A percentile compares a stretch with the other conserved stretches of the same genome.
Conservation (phyloP, 2,888 invertebrate species). For the Plebejus anna region DNA sequence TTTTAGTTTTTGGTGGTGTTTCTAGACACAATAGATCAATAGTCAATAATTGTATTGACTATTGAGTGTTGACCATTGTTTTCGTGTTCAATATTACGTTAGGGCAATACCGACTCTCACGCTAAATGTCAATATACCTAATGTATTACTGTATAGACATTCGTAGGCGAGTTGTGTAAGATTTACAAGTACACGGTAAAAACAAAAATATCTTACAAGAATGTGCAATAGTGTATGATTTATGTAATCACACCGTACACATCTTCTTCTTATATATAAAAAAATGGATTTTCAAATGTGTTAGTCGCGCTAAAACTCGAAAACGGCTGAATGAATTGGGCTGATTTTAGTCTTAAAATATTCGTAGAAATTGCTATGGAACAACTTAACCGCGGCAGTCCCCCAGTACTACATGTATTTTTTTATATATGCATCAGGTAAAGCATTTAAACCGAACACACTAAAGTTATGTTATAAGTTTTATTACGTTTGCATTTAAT, state of each 20-base stretch:
- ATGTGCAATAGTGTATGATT: slow-evolving; percentile 4
- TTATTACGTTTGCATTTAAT: slow-evolving; percentile 1
- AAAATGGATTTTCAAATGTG: too few species aligned
- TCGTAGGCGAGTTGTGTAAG: slow-evolving; percentile 33
- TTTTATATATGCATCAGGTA: too few species aligned
- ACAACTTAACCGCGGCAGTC: too few species aligned
- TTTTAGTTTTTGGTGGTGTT: neutral
- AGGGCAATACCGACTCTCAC: slow-evolving; percentile 50
- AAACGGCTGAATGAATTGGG: too few species aligned
- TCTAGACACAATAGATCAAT: slow-evolving; percentile 6
- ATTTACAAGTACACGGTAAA: slow-evolving; percentile 29
- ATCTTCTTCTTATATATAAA: neutral
- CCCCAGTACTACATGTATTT: too few species aligned
- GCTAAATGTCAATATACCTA: slow-evolving; percentile 45
- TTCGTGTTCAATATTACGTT: slow-evolving; percentile 45
- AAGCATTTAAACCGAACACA: too few species aligned
- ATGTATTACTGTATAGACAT: neutral
- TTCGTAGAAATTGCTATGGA: too few species aligned
- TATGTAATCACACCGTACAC: slow-evolving; percentile 18
- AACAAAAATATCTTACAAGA: slow-evolving; percentile 23
- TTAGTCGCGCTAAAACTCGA: too few species aligned
- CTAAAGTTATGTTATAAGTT: neutral
- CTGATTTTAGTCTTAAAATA: too few species aligned
- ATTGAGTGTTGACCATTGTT: slow-evolving; percentile 29
- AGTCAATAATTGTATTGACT: slow-evolving; percentile 21